phyloP scores from a whole-genome alignment of 1,140 invertebrate genomes.

The Drosophila baimaii region DNA sequence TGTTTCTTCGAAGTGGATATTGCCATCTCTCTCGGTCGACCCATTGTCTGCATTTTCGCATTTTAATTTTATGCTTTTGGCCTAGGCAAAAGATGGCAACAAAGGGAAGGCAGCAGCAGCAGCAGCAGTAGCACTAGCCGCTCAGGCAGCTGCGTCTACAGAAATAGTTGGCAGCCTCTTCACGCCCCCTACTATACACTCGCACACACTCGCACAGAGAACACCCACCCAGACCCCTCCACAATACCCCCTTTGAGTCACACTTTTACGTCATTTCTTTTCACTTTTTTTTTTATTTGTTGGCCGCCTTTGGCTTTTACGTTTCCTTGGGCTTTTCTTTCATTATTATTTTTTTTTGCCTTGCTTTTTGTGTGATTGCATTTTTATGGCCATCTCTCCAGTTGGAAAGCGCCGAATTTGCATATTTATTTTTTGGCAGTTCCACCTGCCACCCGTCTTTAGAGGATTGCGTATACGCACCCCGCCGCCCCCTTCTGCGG shows the following conservation, averaged over 20 bases:
- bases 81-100: slow-evolving; percentile 53
- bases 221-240: neutral
- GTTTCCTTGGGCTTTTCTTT: slow-evolving; percentile 39
- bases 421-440: slow-evolving; percentile 61
- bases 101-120: slow-evolving; percentile 31
- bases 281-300: slow-evolving; percentile 51
- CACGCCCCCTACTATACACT: slow-evolving; percentile 13
- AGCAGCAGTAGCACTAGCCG: slow-evolving; percentile 7
- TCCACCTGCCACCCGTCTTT: slow-evolving; percentile 31
- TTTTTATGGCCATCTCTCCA: slow-evolving; percentile 48
- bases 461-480: slow-evolving; percentile 59
- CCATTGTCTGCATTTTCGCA: slow-evolving; percentile 72
- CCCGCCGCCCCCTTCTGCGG: neutral
- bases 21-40: slow-evolving; percentile 13
- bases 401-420: slow-evolving; percentile 52
- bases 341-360: too few species aligned
- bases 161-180: slow-evolving; percentile 66
- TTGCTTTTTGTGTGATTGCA: slow-evolving; percentile 55
- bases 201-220: neutral
- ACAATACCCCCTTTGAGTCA: slow-evolving; percentile 41
- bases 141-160: slow-evolving; percentile 70
- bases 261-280: slow-evolving; percentile 80
- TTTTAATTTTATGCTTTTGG: slow-evolving; percentile 79
- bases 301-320: slow-evolving; percentile 58
- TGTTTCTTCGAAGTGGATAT: neutral